Conservation (phyloP, 2,113 vertebrate species). For the Cololabis saira region DNA sequence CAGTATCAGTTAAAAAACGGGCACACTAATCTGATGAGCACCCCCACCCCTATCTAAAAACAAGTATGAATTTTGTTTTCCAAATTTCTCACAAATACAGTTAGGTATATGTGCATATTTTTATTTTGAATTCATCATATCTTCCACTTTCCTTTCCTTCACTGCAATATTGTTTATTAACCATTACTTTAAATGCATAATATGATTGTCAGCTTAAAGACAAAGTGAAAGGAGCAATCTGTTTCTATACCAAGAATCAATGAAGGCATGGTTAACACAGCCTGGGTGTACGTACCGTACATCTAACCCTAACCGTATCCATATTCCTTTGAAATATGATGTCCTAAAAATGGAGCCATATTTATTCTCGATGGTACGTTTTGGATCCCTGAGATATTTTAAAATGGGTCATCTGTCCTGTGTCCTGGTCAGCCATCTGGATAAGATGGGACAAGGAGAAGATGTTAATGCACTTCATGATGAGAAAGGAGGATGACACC, state of each 20-base stretch:
- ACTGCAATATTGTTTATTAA: not conserved
- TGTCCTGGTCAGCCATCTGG: conserved; percentile 78
- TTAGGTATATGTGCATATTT: too few species aligned
- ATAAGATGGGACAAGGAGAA: conserved; percentile 67
- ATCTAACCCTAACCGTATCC: conserved; percentile 51
- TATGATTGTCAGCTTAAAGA: conserved; percentile 16
- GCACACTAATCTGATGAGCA: conserved; percentile 4
- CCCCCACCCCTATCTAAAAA: not conserved
- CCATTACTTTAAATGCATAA: conserved; percentile 1
- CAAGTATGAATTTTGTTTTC: not conserved
- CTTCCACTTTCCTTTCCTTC: too few species aligned
- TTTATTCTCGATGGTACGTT: conserved; percentile 77
- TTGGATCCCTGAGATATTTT: conserved; percentile 73
- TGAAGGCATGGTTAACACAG: conserved; percentile 37
- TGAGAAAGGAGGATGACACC: conserved; percentile 82
- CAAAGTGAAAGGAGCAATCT: conserved; percentile 43
- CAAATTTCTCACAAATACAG: not conserved
- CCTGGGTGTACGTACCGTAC: conserved; percentile 8
- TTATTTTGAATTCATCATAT: too few species aligned
- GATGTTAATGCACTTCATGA: conserved; percentile 85
- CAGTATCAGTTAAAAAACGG: not conserved
- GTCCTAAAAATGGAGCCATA: conserved; percentile 74
- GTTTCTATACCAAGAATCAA: conserved; percentile 49
- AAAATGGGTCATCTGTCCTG: conserved; percentile 77
- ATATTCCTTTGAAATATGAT: conserved; percentile 84